Percentiles rank a stretch among this genome's conserved stretches.
These are phyloP conservation scores for Esox niger DNA, from an alignment of 2,113 vertebrate genomes.

Conservation along the genomic window DNA sequence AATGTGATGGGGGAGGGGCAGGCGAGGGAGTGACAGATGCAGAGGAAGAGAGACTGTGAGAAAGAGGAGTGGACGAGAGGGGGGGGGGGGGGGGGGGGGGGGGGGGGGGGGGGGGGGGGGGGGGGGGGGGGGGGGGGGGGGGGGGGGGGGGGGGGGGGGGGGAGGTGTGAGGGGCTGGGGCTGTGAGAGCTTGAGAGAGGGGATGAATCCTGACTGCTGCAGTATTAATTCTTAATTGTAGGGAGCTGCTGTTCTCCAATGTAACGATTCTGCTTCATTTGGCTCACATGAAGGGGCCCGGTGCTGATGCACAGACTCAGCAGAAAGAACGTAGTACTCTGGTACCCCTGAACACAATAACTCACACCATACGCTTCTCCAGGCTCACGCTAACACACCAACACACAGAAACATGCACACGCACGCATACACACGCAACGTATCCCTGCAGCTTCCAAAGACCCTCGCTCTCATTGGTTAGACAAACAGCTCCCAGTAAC, in stretches of 20 bases:
- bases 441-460: not conserved
- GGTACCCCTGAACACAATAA: conserved; percentile 47
- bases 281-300: conserved; percentile 51
- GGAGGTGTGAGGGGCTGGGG: conserved; percentile 18
- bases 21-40: not conserved
- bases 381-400: conserved; percentile 15
- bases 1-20: conserved; percentile 16
- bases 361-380: not conserved
- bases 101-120: no score
- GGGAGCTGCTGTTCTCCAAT: conserved; percentile 53
- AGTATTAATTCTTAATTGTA: conserved; percentile 65
- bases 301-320: conserved; percentile 59
- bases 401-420: conserved; percentile 23
- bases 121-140: conserved; percentile 16
- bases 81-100: no score
- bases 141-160: conserved; percentile 15
- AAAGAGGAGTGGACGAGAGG: conserved; percentile 7
- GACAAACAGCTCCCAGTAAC: conserved; percentile 26
- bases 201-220: conserved; percentile 58
- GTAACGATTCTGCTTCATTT: conserved; percentile 54
- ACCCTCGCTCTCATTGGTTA: conserved; percentile 48
- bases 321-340: conserved; percentile 25
- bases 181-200: conserved; percentile 48
- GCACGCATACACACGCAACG: conserved; percentile 15
- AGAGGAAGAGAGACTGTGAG: conserved; percentile 13